Evolutionary conservation across 1,140 invertebrate species (phyloP).

Genomic region (Papilio polyxenes): DNA sequence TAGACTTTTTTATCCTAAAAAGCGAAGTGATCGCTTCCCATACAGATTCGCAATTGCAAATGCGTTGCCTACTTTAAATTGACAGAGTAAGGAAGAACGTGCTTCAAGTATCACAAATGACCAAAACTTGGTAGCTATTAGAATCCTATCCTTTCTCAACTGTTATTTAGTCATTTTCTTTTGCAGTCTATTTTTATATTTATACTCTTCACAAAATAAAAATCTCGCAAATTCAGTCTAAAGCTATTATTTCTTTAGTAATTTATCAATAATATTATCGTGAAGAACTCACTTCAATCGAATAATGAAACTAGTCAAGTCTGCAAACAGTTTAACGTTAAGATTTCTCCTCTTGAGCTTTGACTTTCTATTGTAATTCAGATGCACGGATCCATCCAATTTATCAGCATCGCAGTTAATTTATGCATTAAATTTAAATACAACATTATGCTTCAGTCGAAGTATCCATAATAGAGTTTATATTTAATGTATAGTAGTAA

Average conservation of each 20-base stretch:
- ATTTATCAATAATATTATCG: neutral
- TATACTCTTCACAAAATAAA: neutral
- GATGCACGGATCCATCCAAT: constrained; percentile 7
- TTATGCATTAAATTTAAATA: constrained; percentile 34
- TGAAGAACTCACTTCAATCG: neutral
- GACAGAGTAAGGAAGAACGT: neutral
- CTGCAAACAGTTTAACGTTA: constrained; percentile 9
- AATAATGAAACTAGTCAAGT: neutral
- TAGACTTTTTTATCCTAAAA: no score
- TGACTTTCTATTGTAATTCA: constrained; percentile 6
- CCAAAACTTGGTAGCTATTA: neutral
- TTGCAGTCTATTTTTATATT: neutral
- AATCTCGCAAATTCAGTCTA: neutral
- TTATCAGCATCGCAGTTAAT: constrained; percentile 15
- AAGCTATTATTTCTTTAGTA: neutral
- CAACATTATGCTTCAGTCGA: neutral
- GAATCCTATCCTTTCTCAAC: neutral
- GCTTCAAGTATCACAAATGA: neutral
- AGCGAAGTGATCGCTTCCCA: no score
- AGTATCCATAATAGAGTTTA: neutral
- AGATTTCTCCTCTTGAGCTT: neutral
- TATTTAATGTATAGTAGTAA: neutral
- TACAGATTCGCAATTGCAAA: no score
- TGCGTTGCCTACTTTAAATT: no score
- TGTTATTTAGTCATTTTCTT: no score